These are phyloP conservation scores for Meta bourneti DNA, from an alignment of 2,888 invertebrate genomes.

Conservation along the genomic window DNA sequence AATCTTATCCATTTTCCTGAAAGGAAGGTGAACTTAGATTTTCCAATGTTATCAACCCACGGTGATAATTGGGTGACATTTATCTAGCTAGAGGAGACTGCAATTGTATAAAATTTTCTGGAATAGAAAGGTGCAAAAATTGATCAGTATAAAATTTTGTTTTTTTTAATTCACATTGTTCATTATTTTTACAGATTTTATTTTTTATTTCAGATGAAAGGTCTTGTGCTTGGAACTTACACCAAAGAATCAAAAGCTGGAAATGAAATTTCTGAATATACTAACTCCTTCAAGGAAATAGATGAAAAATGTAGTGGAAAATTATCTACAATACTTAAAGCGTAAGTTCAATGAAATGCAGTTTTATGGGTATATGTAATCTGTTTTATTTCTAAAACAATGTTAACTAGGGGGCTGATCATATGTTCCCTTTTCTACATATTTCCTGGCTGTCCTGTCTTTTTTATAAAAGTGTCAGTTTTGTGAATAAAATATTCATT, in stretches of 20 bases:
- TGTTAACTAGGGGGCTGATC: background rate
- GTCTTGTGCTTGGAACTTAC: conserved; percentile 61
- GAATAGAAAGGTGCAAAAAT: no score
- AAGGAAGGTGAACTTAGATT: no score
- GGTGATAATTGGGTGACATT: no score
- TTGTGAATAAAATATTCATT: no score
- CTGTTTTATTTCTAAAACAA: background rate
- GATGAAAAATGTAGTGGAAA: conserved; percentile 48
- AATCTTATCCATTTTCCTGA: no score
- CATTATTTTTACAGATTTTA: background rate
- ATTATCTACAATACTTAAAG: conserved; percentile 33
- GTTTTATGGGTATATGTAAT: background rate
- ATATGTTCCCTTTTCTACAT: background rate
- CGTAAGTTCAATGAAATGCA: conserved; percentile 21
- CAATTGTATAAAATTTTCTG: no score
- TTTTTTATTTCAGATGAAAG: conserved; percentile 57
- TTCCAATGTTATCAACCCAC: no score
- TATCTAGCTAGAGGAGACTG: no score
- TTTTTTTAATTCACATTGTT: no score
- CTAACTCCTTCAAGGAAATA: conserved; percentile 51
- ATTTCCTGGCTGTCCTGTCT: no score
- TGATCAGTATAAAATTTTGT: no score
- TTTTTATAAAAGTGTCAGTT: no score
- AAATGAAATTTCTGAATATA: conserved; percentile 33
- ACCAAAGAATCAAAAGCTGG: conserved; percentile 32